Evolutionary conservation across 2,888 invertebrate genomes (phyloP).

Genomic region (Erebia epiphron): DNA sequence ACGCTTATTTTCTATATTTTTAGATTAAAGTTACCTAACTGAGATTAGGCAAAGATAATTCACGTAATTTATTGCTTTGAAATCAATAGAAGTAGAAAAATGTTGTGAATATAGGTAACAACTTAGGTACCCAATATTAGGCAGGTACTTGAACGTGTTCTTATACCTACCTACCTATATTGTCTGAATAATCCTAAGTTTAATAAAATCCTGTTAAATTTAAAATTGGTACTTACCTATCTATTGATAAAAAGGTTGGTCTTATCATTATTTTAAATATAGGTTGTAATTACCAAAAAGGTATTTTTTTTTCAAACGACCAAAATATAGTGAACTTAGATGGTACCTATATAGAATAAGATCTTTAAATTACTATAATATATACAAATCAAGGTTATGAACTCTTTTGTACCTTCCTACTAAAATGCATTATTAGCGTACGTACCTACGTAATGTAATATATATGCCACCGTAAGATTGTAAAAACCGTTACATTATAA

Average conservation of each 20-base stretch:
- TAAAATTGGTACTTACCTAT: not conserved
- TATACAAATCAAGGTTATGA: conserved; percentile 8
- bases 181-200: not conserved
- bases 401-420: conserved; percentile 41
- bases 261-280: not conserved
- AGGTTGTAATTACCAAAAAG: not conserved
- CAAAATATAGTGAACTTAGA: conserved; percentile 49
- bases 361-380: conserved; percentile 19
- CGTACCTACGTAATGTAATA: conserved; percentile 19
- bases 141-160: too few relatives aligned
- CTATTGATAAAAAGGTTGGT: not conserved
- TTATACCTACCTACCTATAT: not conserved
- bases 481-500: too few relatives aligned
- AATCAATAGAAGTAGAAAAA: conserved; percentile 15
- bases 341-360: conserved; percentile 41
- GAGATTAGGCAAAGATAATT: conserved; percentile 4
- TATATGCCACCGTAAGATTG: too few relatives aligned
- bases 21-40: too few relatives aligned
- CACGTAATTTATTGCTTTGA: conserved; percentile 25
- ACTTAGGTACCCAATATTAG: not conserved
- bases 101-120: not conserved
- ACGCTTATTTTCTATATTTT: too few relatives aligned
- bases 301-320: conserved; percentile 46
- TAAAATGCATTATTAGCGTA: conserved; percentile 43
- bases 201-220: not conserved